phyloP scores from a whole-genome alignment of 2,888 invertebrate genomes.

The Smittia sp. region DNA sequence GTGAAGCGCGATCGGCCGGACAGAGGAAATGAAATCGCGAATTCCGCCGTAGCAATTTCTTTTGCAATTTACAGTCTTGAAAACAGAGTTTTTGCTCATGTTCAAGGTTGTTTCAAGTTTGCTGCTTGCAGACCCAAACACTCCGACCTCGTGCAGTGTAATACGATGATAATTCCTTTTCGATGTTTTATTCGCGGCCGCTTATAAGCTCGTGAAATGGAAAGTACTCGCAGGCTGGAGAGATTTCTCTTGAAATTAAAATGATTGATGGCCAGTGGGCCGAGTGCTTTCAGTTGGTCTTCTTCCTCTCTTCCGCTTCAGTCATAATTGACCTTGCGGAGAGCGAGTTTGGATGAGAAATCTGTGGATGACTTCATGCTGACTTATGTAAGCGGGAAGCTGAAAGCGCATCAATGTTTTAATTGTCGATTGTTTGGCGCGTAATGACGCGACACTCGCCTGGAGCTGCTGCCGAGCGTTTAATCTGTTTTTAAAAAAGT shows the following conservation, averaged over 20 bases:
- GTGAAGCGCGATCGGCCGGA: not conserved
- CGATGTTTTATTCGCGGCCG: not conserved
- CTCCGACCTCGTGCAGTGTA: not conserved
- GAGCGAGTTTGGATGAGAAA: too few relatives aligned
- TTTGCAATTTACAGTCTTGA: conserved; percentile 4
- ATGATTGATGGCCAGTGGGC: conserved; percentile 29
- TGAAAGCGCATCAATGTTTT: not conserved
- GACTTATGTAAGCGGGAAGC: not conserved
- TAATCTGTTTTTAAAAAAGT: not conserved
- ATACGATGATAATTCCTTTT: not conserved
- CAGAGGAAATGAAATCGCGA: not conserved
- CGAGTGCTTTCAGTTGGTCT: not conserved
- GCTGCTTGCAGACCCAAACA: not conserved
- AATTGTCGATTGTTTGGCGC: not conserved
- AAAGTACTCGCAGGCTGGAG: conserved; percentile 6
- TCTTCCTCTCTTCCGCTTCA: not conserved
- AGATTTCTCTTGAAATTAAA: conserved; percentile 28
- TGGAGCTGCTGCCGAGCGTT: not conserved
- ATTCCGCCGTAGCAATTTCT: conserved; percentile 13
- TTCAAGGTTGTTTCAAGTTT: conserved; percentile 37
- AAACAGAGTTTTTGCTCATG: conserved; percentile 26
- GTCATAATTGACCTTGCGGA: conserved; percentile 26
- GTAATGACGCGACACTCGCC: not conserved
- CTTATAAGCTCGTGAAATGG: conserved; percentile 22
- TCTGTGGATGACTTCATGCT: not conserved